phyloP scores from a whole-genome alignment of 2,797 vertebrate species.

The Xenops minutus region DNA sequence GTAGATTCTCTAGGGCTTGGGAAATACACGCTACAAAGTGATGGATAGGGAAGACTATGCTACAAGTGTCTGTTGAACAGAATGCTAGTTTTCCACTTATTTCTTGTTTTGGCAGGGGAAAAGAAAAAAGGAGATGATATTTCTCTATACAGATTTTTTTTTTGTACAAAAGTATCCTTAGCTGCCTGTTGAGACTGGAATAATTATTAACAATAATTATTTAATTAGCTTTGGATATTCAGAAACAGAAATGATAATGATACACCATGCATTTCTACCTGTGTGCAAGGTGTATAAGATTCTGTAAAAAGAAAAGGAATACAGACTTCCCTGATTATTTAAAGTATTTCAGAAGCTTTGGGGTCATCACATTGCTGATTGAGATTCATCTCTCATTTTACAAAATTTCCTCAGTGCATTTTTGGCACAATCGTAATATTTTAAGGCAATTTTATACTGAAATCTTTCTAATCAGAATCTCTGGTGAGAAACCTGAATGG shows the following conservation, averaged over 20 bases:
- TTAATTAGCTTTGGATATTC: constrained; percentile 38
- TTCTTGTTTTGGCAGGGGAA: background rate
- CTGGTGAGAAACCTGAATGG: constrained; percentile 38
- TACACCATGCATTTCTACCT: background rate
- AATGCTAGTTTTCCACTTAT: background rate
- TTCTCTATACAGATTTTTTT: background rate
- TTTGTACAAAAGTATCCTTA: background rate
- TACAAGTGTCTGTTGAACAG: background rate
- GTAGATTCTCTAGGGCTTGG: background rate
- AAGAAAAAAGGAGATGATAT: background rate
- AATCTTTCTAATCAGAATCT: constrained; percentile 57
- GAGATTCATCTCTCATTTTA: constrained; percentile 5
- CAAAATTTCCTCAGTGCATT: background rate
- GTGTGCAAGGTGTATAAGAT: background rate
- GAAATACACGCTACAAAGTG: background rate
- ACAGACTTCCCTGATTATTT: constrained; percentile 22
- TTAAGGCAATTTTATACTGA: constrained; percentile 37
- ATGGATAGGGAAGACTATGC: background rate
- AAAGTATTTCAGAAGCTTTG: constrained; percentile 15
- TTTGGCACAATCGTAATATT: background rate
- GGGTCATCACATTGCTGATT: constrained; percentile 1
- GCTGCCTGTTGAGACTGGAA: background rate
- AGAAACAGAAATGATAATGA: constrained; percentile 14
- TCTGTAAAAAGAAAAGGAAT: constrained; percentile 14
- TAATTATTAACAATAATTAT: constrained; percentile 47